Base-by-base conservation (phyloP, 2,797 vertebrate species). In the Gila robusta region DNA sequence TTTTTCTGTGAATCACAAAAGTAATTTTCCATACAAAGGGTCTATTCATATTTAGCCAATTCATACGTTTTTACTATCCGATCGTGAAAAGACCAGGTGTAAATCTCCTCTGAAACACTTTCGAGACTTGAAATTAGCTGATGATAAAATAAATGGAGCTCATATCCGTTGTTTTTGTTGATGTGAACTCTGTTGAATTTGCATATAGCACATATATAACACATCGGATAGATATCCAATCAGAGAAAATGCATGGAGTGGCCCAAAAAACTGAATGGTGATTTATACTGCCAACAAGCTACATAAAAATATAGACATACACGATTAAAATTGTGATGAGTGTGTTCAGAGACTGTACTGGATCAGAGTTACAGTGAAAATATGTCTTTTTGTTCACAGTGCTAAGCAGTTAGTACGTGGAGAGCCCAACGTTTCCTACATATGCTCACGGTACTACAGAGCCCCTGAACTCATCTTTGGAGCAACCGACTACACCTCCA, bases 361-460 rank as follows among this genome's bases (percentile, higher is more conserved):
- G 78, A 7, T 64, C 23, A 69, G 49, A 64, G 5, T 64, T 64
- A 64, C 62, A 28, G 26, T 64, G 62, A 32, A 32, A 10, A 41
- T 66, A 1, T 79, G 32, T 44, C 28, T 41, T 82, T 85, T 54
- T 88, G 5, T 91, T 87, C 87, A 70, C 94, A 99, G 98, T 93
- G 98, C 98, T 90, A 99, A 99, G 93, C 98, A 99, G 96, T 96
- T 99, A 94, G 98, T 99, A 92, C 98, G 98, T 35, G 98, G 98
- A 92, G 98, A 99, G 90, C 98, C 98, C 59, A 99, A 99, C 10
- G 98, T 99, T 90, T 99, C 98, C 44, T 99, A 99, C 95, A 99
- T 99, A 95, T 99, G 98, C 95, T 99, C 98, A 91, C 98, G 98
- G 95, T 99, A 99, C 96, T 99, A 99, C 91, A 96, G 98, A 94